Evolutionary conservation across 2,113 vertebrate genomes (phyloP), one percentile per base, ranked within the genome.

Genomic region (Burhinus oedicnemus): DNA sequence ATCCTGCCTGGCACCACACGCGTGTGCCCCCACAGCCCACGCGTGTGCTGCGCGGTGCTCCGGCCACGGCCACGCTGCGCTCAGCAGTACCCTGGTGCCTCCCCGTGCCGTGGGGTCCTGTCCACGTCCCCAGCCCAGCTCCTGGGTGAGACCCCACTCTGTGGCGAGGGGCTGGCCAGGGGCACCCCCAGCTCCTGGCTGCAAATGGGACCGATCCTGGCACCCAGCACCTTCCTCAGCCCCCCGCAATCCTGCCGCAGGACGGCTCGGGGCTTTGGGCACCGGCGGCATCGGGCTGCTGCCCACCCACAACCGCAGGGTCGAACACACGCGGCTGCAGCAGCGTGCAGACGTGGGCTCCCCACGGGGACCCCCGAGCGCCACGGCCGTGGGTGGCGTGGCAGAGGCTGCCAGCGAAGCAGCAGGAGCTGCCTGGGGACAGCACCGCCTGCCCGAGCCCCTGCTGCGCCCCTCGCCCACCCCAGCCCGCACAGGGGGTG

Each of bases 1-100:
- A 51, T 83, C 94, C 92, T 94, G 94, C 87, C 70, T 54, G 57
- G 82, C 94, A 12, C 86, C n/a, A 32, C 81, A 15, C 57, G 14
- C n/a, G 32, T 57, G 85, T 86, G 60, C 38, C 68, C 55, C 27
- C 15, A 2, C 55, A 16, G 36, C 75, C 66, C 88, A 69, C 21
- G n/a, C 49, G 20, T 69, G 80, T 45, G 64, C 40, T 38, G 18
- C 7, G 0, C 5, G 7, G 47, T 42, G 82, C 30, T 11, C 12
- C 17, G 3, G 91, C 36, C 64, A 4, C 21, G 5, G 72, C 78
- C 17, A 2, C 30, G 5, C 80, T 12, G 57, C 0, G 0, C 58
- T 49, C 51, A 1, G 38, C 8, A 1, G 6, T 61, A 57, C 0
- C 47, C 19, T 45, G 2, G 5, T 8, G 38, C 69, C 52, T 18